Conservation (phyloP, 2,797 vertebrate genomes). For the Synaphobranchus kaupii region DNA sequence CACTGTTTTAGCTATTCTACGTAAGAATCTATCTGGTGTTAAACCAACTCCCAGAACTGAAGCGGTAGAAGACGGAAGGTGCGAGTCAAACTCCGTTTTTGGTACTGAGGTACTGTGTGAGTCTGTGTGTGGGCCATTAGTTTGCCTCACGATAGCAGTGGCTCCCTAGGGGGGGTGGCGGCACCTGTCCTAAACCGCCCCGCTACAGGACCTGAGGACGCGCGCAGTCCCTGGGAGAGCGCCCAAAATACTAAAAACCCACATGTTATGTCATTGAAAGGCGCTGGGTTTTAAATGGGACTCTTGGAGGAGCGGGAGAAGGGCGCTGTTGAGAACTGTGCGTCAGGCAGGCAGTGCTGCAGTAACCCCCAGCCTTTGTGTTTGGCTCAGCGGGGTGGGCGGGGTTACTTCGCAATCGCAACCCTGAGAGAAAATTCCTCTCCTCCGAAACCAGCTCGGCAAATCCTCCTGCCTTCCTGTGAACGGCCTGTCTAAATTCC, state of each 20-base stretch:
- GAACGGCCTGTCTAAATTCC: slow-evolving; percentile 10
- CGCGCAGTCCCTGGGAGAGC: not conserved
- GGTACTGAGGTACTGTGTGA: not conserved
- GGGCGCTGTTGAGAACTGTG: not conserved
- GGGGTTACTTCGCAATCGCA: slow-evolving; percentile 48
- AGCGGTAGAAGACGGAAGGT: not conserved
- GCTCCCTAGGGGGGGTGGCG: not conserved
- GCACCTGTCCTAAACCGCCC: not conserved
- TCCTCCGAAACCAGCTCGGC: not conserved
- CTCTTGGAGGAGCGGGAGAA: not conserved
- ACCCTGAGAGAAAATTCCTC: slow-evolving; percentile 18
- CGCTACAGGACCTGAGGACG: not conserved
- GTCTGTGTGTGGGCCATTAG: not conserved
- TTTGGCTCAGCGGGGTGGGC: slow-evolving; percentile 73
- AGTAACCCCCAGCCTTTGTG: slow-evolving; percentile 71
- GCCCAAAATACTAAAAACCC: not conserved
- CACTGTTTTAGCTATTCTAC: not conserved
- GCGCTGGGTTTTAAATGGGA: not conserved
- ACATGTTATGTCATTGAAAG: not conserved
- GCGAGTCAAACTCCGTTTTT: not conserved
- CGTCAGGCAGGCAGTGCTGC: slow-evolving; percentile 65
- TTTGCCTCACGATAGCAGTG: slow-evolving; percentile 13
- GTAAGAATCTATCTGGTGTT: not conserved
- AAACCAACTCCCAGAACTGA: not conserved
- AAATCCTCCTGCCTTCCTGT: slow-evolving; percentile 3